These are phyloP conservation scores for Heteropelma amictum DNA, from an alignment of 2,888 invertebrate genomes.

Conservation along the genomic window DNA sequence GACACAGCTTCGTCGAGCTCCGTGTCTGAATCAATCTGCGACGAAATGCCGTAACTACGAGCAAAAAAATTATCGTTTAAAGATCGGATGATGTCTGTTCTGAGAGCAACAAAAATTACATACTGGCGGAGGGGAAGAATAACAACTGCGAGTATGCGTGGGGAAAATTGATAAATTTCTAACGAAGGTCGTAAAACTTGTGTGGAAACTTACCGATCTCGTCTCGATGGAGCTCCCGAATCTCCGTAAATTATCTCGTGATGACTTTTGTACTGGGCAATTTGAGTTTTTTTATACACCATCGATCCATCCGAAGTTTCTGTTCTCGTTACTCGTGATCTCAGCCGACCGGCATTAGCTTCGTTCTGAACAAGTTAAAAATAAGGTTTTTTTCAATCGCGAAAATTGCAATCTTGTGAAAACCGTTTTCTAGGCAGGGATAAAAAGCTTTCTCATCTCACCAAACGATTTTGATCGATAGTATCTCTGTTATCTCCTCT, in stretches of 20 bases:
- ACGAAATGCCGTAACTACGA: constrained; percentile 56
- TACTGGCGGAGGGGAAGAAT: too few species aligned
- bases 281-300: constrained; percentile 65
- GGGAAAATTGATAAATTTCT: too few species aligned
- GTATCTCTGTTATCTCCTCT: constrained; percentile 55
- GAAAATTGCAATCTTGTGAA: constrained; percentile 1
- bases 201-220: constrained; percentile 49
- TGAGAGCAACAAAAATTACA: too few species aligned
- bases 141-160: too few species aligned
- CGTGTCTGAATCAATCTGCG: constrained; percentile 68
- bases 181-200: too few species aligned
- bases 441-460: constrained; percentile 16
- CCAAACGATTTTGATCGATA: constrained; percentile 61
- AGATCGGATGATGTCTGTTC: neutral
- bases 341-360: constrained; percentile 58
- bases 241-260: constrained; percentile 64
- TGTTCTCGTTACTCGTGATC: constrained; percentile 52
- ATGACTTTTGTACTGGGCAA: constrained; percentile 64
- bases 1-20: constrained; percentile 67
- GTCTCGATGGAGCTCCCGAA: constrained; percentile 23
- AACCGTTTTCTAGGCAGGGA: neutral
- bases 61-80: neutral
- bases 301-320: constrained; percentile 58
- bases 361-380: constrained; percentile 55
- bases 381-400: neutral